Conservation (phyloP, 2,888 invertebrate species). For the Drosophila subquinaria region DNA sequence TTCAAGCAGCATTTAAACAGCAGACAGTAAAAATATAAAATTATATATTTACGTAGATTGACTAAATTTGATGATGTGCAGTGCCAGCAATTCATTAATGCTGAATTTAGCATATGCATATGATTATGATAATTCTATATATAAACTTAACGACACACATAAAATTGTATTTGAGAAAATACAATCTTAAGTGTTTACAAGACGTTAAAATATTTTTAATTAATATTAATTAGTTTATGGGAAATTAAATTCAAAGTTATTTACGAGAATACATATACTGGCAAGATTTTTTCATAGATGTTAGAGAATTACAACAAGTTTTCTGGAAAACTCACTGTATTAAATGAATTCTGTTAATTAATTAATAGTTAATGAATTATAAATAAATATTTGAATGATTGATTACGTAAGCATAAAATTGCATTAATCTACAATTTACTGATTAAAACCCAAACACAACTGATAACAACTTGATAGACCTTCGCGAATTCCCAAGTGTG, state of each 20-base stretch:
- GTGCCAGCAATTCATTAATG: slow-evolving; percentile 10
- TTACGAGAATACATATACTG: neutral
- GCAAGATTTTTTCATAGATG: neutral
- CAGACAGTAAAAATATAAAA: slow-evolving; percentile 6
- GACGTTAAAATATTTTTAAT: neutral
- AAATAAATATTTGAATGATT: too few species aligned
- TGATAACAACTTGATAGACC: neutral
- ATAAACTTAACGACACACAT: slow-evolving; percentile 1
- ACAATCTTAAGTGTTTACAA: neutral
- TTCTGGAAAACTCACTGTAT: neutral
- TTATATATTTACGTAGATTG: slow-evolving; percentile 32
- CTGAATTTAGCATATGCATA: neutral
- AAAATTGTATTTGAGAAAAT: neutral
- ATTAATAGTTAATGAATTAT: too few species aligned
- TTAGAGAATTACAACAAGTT: too few species aligned
- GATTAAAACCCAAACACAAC: neutral
- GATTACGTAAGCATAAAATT: neutral
- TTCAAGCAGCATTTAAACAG: slow-evolving; percentile 1
- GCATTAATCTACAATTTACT: neutral
- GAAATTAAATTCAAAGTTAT: neutral
- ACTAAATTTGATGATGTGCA: slow-evolving; percentile 37
- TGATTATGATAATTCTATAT: slow-evolving; percentile 7
- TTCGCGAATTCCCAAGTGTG: neutral
- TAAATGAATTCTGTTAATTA: too few species aligned
- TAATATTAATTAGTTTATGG: slow-evolving; percentile 1